These are phyloP conservation scores for Fissipunctia ypsillon DNA, from an alignment of 2,888 invertebrate species.

Conservation along the genomic window DNA sequence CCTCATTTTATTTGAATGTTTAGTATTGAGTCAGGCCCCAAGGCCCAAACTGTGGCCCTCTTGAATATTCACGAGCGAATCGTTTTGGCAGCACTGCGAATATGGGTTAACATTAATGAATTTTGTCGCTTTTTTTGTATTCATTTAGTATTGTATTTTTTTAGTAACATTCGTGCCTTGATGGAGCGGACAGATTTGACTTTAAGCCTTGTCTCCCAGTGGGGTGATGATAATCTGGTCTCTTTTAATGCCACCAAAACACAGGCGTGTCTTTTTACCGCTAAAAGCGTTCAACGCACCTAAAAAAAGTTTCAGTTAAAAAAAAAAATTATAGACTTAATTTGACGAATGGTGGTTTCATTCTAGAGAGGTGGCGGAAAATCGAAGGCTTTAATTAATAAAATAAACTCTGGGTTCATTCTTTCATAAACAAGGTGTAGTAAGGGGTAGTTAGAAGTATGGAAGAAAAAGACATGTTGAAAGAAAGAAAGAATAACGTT, in stretches of 20 bases:
- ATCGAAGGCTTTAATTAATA: not conserved
- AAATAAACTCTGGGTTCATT: too few species aligned
- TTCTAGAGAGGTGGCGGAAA: not conserved
- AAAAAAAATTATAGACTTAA: slow-evolving; percentile 29
- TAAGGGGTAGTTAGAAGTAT: not conserved
- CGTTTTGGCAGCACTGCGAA: slow-evolving; percentile 50
- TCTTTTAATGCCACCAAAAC: too few species aligned
- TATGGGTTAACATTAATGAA: slow-evolving; percentile 28
- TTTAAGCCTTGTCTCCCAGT: too few species aligned
- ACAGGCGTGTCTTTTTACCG: too few species aligned
- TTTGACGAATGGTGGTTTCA: slow-evolving; percentile 31
- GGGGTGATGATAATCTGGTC: too few species aligned
- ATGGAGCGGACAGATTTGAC: too few species aligned
- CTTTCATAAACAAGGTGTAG: not conserved
- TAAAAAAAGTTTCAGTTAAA: too few species aligned
- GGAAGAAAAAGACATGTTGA: too few species aligned
- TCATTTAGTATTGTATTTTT: slow-evolving; percentile 12
- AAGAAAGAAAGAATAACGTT: too few species aligned
- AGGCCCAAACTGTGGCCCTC: slow-evolving; percentile 11
- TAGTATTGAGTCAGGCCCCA: slow-evolving; percentile 41
- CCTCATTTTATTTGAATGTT: not conserved
- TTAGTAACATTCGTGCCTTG: not conserved
- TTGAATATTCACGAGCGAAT: slow-evolving; percentile 60
- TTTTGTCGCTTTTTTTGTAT: not conserved
- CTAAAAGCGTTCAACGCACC: too few species aligned